Conservation (phyloP, 2,797 vertebrate genomes). For the Chloroceryle amazona region DNA sequence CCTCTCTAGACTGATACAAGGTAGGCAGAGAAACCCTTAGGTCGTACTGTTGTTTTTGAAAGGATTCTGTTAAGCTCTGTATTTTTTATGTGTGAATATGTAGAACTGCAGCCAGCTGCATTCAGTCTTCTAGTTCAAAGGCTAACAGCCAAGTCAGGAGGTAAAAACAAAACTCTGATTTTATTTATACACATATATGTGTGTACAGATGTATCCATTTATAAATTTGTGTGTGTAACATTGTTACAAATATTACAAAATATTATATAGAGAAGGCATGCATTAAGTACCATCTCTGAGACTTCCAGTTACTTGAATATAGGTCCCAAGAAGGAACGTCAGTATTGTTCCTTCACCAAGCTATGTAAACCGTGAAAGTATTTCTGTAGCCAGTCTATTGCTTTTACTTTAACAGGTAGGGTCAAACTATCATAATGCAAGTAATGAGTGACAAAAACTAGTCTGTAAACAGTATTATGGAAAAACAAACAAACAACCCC, state of each 20-base stretch:
- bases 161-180: background rate
- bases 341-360: background rate
- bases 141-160: background rate
- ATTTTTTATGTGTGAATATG: background rate
- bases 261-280: background rate
- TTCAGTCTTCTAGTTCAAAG: background rate
- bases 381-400: conserved; percentile 40
- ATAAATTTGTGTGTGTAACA: background rate
- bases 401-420: conserved; percentile 62
- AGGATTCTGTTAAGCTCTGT: background rate
- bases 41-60: background rate
- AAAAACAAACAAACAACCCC: background rate
- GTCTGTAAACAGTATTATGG: conserved; percentile 50
- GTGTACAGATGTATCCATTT: background rate
- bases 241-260: background rate
- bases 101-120: background rate
- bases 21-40: background rate
- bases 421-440: conserved; percentile 48
- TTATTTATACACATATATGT: background rate
- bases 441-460: conserved; percentile 49
- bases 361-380: conserved; percentile 16
- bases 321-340: conserved; percentile 3
- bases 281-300: background rate
- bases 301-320: background rate
- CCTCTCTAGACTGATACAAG: background rate